Evolutionary conservation across 2,888 invertebrate species (phyloP), one percentile per base, ranked within the genome.

Genomic region (Latrodectus hesperus): DNA sequence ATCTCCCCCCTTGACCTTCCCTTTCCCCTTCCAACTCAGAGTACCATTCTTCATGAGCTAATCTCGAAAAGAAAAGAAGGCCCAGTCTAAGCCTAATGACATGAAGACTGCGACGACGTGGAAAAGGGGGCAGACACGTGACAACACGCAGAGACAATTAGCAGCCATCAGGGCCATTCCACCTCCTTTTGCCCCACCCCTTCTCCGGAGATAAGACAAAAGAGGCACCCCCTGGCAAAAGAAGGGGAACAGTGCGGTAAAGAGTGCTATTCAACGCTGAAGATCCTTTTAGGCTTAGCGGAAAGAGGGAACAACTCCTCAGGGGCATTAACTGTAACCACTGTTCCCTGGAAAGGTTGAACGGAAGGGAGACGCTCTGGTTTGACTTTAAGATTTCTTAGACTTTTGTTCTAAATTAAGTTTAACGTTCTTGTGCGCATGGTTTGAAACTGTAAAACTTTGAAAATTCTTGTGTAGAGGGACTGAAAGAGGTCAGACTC

Each of bases 71-170:
- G 38, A 38, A 38, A 38, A 38, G 38, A 38, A 38, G 38, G 38
- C 38, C 38, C 2, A 38, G 38, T 1, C 73, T 53, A 26, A 53
- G 17, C 73, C 53, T n/a, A 17, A n/a, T 17, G 17, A 17, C 73
- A 52, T 22, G 16, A 67, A 79, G 60, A 67, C 53, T 16, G 68
- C 38, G n/a, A 53, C 49, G 38, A 26, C 38, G 38, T 10, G 67
- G 38, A 55, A 73, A 53, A 74, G 53, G 12, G 67, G 74, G 16
- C 74, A 71, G 75, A 72, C 86, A 86, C 86, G 86, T 72, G 82
- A 78, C 73, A 72, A 87, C 83, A 83, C 64, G 79, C 52, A 78
- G 74, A 53, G 75, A 74, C 83, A 87, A 87, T 87, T 87, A 87
- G 82, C 72, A 26, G 68, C 76, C 87, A 72, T 67, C 81, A 73